Conservation (phyloP, 2,797 vertebrate genomes). For the Eremophila alpestris region DNA sequence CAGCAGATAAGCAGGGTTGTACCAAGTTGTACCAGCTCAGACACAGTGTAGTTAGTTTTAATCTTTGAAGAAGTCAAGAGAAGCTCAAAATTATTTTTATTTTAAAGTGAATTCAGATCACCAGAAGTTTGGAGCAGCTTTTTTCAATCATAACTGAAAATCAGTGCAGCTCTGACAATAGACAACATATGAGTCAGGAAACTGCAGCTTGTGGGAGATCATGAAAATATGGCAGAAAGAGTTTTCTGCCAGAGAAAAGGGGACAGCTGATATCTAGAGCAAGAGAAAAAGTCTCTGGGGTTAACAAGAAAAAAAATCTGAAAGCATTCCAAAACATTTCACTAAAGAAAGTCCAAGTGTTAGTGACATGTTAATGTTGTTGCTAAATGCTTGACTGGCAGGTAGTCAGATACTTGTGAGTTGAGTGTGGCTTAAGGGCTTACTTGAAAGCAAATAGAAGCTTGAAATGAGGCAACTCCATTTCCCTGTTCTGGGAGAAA, state of each 20-base stretch:
- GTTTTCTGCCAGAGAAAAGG: not conserved
- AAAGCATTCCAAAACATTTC: constrained; percentile 16
- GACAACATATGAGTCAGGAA: not conserved
- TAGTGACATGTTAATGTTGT: constrained; percentile 41
- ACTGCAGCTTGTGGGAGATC: not conserved
- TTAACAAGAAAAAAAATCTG: constrained; percentile 4
- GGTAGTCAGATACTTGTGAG: constrained; percentile 43
- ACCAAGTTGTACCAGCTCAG: not conserved
- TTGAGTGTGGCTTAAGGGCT: constrained; percentile 22
- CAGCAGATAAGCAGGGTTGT: not conserved
- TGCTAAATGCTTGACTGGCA: constrained; percentile 51
- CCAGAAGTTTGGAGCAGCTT: not conserved
- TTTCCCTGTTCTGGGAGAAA: not conserved
- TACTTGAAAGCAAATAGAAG: constrained; percentile 50
- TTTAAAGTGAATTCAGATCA: not conserved
- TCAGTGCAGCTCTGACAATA: not conserved
- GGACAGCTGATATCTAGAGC: not conserved
- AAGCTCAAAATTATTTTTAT: not conserved
- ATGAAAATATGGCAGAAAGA: not conserved
- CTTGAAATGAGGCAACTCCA: not conserved
- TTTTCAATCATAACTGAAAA: not conserved
- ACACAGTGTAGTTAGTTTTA: not conserved
- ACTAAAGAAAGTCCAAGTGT: constrained; percentile 16
- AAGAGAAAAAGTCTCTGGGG: not conserved
- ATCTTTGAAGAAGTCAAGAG: not conserved